These are phyloP conservation scores for Amazona vittata DNA, from an alignment of 2,113 vertebrate species.

Conservation along the genomic window DNA sequence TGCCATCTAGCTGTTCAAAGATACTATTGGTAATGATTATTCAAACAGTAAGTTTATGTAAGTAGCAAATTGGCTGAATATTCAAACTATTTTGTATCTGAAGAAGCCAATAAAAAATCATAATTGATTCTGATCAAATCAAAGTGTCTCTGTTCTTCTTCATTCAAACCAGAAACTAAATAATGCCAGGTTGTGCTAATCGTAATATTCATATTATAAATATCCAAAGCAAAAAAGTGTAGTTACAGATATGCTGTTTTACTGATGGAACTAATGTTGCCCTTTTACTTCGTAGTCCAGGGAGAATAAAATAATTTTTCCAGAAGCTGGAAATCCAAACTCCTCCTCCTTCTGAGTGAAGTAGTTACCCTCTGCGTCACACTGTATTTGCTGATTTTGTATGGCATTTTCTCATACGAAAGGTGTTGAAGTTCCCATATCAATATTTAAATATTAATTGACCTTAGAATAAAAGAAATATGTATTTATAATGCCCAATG, in stretches of 20 bases:
- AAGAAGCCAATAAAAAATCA: background rate
- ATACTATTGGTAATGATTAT: background rate
- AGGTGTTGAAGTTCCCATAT: background rate
- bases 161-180: slow-evolving; percentile 6
- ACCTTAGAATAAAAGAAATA: background rate
- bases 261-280: background rate
- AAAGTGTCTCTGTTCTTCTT: background rate
- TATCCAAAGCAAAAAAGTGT: background rate
- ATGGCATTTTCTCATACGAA: background rate
- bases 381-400: background rate
- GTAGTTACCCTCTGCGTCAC: background rate
- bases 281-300: background rate
- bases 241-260: background rate
- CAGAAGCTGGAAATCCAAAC: background rate
- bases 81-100: background rate
- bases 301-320: background rate
- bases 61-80: background rate
- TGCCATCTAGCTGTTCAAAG: background rate
- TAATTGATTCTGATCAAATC: slow-evolving; percentile 25
- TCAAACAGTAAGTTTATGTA: background rate
- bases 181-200: slow-evolving; percentile 2
- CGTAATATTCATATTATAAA: background rate
- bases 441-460: background rate
- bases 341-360: background rate
- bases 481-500: background rate